Base-by-base conservation (phyloP, 2,113 vertebrate species). In the Dascyllus trimaculatus region DNA sequence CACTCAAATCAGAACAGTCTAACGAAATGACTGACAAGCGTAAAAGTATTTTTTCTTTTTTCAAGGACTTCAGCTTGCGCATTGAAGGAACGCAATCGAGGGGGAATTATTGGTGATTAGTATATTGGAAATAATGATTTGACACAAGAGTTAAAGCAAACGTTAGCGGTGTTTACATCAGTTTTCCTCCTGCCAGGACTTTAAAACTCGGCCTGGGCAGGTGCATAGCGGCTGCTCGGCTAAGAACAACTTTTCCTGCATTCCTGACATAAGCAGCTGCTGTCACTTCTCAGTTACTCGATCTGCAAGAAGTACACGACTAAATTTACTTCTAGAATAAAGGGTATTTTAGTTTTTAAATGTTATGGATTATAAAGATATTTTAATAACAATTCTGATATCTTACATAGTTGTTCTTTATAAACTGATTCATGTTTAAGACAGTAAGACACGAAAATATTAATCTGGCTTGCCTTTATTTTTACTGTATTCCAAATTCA, bases 201-300 rank as follows among this genome's bases (percentile, higher is more conserved):
- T 58, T 2, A 1, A n/a, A 58, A 78, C 61, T 71, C 32, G 26
- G n/a, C 6, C 22, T 38, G 61, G 29, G 14, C 70, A 80, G 75
- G 59, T 69, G 48, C 52, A 24, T 22, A 25, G 32, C 14, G 35
- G 40, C 6, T 53, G 0, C 5, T 65, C 49, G 53, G 45, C 35
- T 54, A 21, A 9, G 1, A 58, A 58, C 80, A 57, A 49, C 84
- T 87, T 79, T 61, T 14, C 11, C 88, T 57, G 45, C 89, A 92
- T 92, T 92, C 83, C 78, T 72, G 62, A 60, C 71, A 82, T 60
- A 63, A 38, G 1, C 19, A 68, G 32, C 46, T 60, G 18, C n/a
- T 68, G 40, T 26, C 64, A 48, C 40, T 53, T 60, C 9, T 67
- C 21, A 54, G 8, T 35, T 21, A 21, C 3, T 2, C 38, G n/a